phyloP scores from a whole-genome alignment of 2,797 vertebrate genomes.

The Malurus splendens region DNA sequence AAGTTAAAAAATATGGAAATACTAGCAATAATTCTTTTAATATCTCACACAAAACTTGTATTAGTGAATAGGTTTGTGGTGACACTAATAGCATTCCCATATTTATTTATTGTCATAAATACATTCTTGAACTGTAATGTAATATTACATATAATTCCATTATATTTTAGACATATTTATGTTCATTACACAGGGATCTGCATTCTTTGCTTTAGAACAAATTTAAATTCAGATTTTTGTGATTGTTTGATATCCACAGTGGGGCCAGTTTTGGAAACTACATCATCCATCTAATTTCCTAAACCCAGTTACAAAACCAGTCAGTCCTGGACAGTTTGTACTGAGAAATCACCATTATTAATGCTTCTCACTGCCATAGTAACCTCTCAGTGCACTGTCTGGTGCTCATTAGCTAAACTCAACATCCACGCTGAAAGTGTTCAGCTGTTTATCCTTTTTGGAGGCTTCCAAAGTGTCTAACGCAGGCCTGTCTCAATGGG shows the following conservation, averaged over 20 bases:
- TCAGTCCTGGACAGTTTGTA: not conserved
- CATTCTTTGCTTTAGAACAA: not conserved
- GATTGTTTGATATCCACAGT: not conserved
- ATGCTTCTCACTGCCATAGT: not conserved
- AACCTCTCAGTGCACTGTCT: not conserved
- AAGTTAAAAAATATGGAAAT: not conserved
- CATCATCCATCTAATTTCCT: not conserved
- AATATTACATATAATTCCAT: not conserved
- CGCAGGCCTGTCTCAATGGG: not conserved
- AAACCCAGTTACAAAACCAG: not conserved
- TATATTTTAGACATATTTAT: not conserved
- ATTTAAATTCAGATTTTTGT: not conserved
- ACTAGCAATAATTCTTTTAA: not conserved
- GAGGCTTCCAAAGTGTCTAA: not conserved
- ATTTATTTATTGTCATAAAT: constrained; percentile 40
- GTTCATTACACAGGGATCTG: not conserved
- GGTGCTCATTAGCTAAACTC: not conserved
- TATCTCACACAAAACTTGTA: not conserved
- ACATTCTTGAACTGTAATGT: not conserved
- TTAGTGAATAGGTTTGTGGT: constrained; percentile 3
- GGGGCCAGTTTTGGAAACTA: not conserved
- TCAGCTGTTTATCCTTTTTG: not conserved
- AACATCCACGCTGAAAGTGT: not conserved
- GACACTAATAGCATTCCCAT: not conserved
- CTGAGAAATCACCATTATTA: not conserved